Evolutionary conservation across 2,797 vertebrate species (phyloP).

Genomic region (Sebastes umbrosus): DNA sequence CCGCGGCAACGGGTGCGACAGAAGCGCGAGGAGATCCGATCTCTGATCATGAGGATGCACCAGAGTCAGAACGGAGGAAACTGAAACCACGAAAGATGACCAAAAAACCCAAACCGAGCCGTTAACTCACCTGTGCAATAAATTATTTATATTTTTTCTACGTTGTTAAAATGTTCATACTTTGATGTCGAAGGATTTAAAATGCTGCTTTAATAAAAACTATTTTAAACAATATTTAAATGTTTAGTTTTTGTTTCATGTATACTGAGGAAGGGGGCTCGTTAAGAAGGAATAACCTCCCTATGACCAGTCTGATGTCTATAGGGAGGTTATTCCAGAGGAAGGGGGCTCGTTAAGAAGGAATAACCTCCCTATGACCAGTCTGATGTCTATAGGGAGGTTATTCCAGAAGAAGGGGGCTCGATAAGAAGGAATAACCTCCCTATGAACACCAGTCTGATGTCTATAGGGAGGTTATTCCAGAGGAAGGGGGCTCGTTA

Average conservation of each 20-base stretch:
- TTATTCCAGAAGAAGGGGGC: too few relatives aligned
- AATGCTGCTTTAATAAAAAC: not conserved
- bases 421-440: too few relatives aligned
- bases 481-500: too few relatives aligned
- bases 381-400: too few relatives aligned
- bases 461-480: too few relatives aligned
- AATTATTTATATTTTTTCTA: not conserved
- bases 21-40: constrained; percentile 90
- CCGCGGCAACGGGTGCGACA: constrained; percentile 86
- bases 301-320: too few relatives aligned
- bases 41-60: constrained; percentile 88
- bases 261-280: not conserved
- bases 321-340: too few relatives aligned
- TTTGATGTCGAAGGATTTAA: not conserved
- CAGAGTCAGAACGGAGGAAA: constrained; percentile 74
- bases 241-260: not conserved
- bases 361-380: too few relatives aligned
- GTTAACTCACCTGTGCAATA: not conserved
- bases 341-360: too few relatives aligned
- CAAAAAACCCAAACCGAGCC: not conserved
- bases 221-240: too few relatives aligned
- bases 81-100: constrained; percentile 23
- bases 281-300: too few relatives aligned
- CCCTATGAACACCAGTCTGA: too few relatives aligned
- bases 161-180: not conserved